phyloP scores from a whole-genome alignment of 1,140 invertebrate species.

The Doryteuthis pealeii region DNA sequence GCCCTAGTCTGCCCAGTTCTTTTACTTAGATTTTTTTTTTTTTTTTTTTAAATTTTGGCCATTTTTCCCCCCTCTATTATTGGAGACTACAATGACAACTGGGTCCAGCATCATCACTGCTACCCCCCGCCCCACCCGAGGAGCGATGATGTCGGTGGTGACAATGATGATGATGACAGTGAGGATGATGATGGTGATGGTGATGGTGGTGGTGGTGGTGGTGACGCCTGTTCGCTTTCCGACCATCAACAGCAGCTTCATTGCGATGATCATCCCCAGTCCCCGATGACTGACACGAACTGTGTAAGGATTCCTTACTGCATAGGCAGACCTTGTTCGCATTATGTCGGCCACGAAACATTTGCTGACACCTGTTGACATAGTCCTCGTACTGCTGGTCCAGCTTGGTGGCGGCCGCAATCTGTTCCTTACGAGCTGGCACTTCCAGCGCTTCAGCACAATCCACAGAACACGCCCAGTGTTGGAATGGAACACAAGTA shows the following conservation, averaged over 20 bases:
- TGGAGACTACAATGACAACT: conserved; percentile 4
- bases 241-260: too few relatives aligned
- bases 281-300: not conserved
- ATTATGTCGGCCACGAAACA: not conserved
- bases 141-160: not conserved
- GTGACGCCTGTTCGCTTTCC: too few relatives aligned
- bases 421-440: conserved; percentile 61
- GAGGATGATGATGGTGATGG: too few relatives aligned
- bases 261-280: not conserved
- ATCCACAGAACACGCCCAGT: conserved; percentile 62
- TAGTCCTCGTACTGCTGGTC: conserved; percentile 58
- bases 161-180: too few relatives aligned
- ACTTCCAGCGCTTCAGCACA: conserved; percentile 63
- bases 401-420: conserved; percentile 51
- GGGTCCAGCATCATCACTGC: not conserved
- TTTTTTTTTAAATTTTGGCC: not conserved
- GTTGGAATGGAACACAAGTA: conserved; percentile 65
- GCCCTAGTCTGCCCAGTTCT: not conserved
- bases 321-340: not conserved
- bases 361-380: conserved; percentile 49
- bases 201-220: too few relatives aligned
- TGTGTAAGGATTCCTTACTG: not conserved
- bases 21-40: not conserved
- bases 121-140: not conserved
- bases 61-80: not conserved